Conservation (phyloP, 2,888 invertebrate species). For the Melitaea athalia region DNA sequence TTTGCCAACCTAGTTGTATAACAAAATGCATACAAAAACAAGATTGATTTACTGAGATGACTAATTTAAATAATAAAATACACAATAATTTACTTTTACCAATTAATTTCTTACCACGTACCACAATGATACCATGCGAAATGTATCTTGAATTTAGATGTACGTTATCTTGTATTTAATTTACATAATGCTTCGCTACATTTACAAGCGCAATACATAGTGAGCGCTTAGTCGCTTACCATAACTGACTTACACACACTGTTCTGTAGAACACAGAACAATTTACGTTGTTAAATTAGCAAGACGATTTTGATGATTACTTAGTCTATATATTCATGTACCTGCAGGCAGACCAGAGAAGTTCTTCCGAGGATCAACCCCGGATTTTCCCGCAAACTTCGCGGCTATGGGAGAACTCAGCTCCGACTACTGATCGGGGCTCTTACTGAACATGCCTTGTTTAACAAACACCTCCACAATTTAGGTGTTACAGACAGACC, state of each 20-base stretch:
- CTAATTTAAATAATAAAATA: neutral
- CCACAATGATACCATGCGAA: conserved; percentile 26
- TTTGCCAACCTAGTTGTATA: too few species aligned
- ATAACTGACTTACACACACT: conserved; percentile 27
- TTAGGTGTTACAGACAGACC: too few species aligned
- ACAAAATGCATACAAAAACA: too few species aligned
- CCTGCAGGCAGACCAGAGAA: too few species aligned
- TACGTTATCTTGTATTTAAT: conserved; percentile 40
- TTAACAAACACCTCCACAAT: too few species aligned
- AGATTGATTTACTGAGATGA: too few species aligned
- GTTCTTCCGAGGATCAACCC: too few species aligned
- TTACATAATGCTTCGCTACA: conserved; percentile 40
- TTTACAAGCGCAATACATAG: conserved; percentile 38
- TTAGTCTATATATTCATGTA: too few species aligned
- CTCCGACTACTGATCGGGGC: too few species aligned
- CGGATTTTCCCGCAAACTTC: too few species aligned
- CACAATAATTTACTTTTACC: neutral
- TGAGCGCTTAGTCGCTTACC: conserved; percentile 40
- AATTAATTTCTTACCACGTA: conserved; percentile 26
- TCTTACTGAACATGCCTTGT: too few species aligned
- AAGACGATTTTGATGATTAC: neutral
- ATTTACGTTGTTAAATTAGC: neutral
- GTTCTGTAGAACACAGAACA: conserved; percentile 1
- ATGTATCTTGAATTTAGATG: conserved; percentile 31
- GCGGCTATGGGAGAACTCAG: too few species aligned